phyloP scores from a whole-genome alignment of 2,888 invertebrate genomes.

The Chloroclysta siterata region DNA sequence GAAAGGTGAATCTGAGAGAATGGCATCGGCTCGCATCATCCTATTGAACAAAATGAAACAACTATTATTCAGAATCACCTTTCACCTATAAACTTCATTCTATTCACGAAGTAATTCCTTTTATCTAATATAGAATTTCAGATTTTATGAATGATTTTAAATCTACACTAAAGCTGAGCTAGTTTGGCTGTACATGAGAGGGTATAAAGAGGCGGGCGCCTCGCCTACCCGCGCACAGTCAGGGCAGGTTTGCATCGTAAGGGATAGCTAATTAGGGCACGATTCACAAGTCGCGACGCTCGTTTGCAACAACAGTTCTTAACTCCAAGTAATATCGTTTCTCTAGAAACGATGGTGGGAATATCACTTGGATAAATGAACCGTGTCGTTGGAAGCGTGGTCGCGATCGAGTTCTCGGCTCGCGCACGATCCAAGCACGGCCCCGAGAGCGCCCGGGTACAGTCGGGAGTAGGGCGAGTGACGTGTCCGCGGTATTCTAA shows the following conservation, averaged over 20 bases:
- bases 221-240: not conserved
- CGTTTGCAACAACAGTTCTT: not conserved
- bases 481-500: slow-evolving; percentile 56
- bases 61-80: slow-evolving; percentile 10
- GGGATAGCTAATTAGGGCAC: too few relatives aligned
- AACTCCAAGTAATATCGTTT: not conserved
- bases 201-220: not conserved
- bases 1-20: slow-evolving; percentile 3
- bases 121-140: slow-evolving; percentile 14
- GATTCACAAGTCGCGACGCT: not conserved
- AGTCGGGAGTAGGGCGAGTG: not conserved
- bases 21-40: not conserved
- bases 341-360: not conserved
- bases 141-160: slow-evolving; percentile 1
- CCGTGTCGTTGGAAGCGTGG: not conserved
- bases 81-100: not conserved
- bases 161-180: slow-evolving; percentile 1
- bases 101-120: slow-evolving; percentile 7
- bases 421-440: too few relatives aligned
- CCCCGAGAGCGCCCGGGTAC: too few relatives aligned
- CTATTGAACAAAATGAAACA: not conserved
- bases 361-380: not conserved
- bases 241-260: slow-evolving; percentile 2
- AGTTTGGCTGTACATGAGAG: slow-evolving; percentile 6
- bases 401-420: too few relatives aligned